These are phyloP conservation scores for Dallia pectoralis DNA, from an alignment of 2,797 vertebrate genomes.

Conservation along the genomic window DNA sequence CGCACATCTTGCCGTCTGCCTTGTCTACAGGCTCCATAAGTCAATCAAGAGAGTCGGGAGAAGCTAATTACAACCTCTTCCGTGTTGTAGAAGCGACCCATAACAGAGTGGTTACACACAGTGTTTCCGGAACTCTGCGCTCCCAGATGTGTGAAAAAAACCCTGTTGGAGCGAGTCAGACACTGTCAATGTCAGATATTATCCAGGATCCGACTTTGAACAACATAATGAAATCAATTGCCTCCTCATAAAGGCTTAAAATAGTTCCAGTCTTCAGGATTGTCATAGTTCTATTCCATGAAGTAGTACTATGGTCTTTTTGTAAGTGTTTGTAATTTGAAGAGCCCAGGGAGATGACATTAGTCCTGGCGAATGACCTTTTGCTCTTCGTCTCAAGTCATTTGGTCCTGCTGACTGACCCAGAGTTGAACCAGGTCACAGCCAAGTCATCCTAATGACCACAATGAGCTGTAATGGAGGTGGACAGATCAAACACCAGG, in stretches of 20 bases:
- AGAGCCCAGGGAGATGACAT: constrained; percentile 14
- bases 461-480: constrained; percentile 39
- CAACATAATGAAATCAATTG: constrained; percentile 29
- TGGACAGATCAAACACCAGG: constrained; percentile 48
- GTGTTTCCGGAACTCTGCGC: constrained; percentile 18
- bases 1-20: background rate
- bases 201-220: constrained; percentile 16
- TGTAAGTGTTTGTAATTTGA: constrained; percentile 13
- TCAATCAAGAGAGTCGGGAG: constrained; percentile 9
- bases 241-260: background rate
- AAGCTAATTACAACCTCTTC: constrained; percentile 12
- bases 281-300: background rate
- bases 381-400: constrained; percentile 41
- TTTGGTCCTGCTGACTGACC: constrained; percentile 54
- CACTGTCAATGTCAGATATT: constrained; percentile 6
- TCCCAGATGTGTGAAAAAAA: constrained; percentile 26
- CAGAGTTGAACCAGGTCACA: constrained; percentile 41
- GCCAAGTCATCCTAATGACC: constrained; percentile 55
- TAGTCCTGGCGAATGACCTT: constrained; percentile 30
- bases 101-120: background rate
- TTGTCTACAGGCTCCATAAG: background rate
- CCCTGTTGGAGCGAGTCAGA: background rate
- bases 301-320: background rate
- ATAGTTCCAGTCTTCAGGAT: constrained; percentile 1
- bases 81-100: constrained; percentile 1